A percentile compares a stretch with the other conserved stretches of the same genome.
Evolutionary conservation across 2,797 vertebrate genomes (phyloP).

Genomic region (Gymnoscopelus microlampas): DNA sequence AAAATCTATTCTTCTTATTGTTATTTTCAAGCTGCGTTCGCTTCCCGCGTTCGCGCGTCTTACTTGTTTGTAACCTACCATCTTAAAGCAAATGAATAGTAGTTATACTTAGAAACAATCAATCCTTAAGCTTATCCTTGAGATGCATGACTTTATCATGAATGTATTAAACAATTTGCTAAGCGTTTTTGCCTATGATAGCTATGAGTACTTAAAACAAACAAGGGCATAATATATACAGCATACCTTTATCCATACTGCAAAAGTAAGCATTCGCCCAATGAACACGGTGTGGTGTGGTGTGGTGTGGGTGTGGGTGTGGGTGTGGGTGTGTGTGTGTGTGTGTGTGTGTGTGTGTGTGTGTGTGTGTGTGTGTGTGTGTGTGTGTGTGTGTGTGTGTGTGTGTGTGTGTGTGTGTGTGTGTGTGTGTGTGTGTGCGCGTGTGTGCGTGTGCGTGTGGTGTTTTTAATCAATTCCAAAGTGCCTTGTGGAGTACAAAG

Average conservation of each 20-base stretch:
- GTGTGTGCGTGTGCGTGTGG: not conserved
- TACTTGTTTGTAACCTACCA: not conserved
- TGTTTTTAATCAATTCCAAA: conserved; percentile 29
- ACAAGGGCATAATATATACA: conserved; percentile 11
- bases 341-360: not conserved
- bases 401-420: no score
- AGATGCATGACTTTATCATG: conserved; percentile 18
- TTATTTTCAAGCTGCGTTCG: no score
- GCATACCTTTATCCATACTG: conserved; percentile 7
- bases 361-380: no score
- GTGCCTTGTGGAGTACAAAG: conserved; percentile 19
- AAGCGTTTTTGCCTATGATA: conserved; percentile 9
- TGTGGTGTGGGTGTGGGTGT: no score
- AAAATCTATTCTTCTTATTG: no score
- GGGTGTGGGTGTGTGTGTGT: not conserved
- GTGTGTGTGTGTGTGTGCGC: no score
- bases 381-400: no score
- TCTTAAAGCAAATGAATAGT: no score
- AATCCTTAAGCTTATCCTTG: no score
- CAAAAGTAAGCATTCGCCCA: conserved; percentile 12
- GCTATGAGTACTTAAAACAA: conserved; percentile 13
- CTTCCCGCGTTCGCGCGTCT: no score
- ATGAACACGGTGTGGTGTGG: not conserved
- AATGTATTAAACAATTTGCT: conserved; percentile 18
- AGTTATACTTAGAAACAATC: no score